Percentiles rank a stretch among this genome's conserved stretches.
phyloP scores from a whole-genome alignment of 2,888 invertebrate genomes.

The Cyrtodaria siliqua region DNA sequence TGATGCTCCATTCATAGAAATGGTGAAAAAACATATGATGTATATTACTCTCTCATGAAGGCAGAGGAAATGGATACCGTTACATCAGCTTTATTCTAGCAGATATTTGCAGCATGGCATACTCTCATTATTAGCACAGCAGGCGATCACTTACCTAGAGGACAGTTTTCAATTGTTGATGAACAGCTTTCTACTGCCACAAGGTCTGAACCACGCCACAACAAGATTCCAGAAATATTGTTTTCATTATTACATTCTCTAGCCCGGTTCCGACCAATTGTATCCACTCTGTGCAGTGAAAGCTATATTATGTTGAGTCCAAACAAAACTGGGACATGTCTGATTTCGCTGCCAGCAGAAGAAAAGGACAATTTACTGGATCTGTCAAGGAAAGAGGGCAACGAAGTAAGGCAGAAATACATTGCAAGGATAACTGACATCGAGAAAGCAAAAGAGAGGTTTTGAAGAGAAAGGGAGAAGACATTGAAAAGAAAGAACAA shows the following conservation, averaged over 20 bases:
- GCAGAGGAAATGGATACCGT: conserved; percentile 15
- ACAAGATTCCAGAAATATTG: conserved; percentile 42
- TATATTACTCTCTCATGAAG: conserved; percentile 12
- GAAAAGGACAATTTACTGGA: conserved; percentile 20
- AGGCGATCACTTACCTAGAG: conserved; percentile 17
- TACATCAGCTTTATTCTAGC: conserved; percentile 7
- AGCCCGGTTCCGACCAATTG: conserved; percentile 29
- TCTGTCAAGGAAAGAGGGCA: conserved; percentile 25
- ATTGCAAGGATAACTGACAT: conserved; percentile 10
- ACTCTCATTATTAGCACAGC: conserved; percentile 22
- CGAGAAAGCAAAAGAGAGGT: conserved; percentile 8
- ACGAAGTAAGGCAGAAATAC: conserved; percentile 26
- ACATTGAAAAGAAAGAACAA: conserved; percentile 24
- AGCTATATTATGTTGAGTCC: conserved; percentile 31
- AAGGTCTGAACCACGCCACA: conserved; percentile 31
- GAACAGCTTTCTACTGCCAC: conserved; percentile 7
- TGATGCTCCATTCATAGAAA: conserved; percentile 16
- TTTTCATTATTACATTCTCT: conserved; percentile 47
- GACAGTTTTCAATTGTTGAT: no score
- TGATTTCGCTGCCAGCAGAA: conserved; percentile 8
- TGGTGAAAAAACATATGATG: conserved; percentile 18
- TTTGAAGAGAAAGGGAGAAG: conserved; percentile 21
- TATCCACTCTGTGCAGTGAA: conserved; percentile 46
- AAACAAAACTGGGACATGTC: conserved; percentile 34
- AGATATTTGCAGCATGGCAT: conserved; percentile 20